Conservation (phyloP, 2,113 vertebrate species). For the Sylvietta virens region DNA sequence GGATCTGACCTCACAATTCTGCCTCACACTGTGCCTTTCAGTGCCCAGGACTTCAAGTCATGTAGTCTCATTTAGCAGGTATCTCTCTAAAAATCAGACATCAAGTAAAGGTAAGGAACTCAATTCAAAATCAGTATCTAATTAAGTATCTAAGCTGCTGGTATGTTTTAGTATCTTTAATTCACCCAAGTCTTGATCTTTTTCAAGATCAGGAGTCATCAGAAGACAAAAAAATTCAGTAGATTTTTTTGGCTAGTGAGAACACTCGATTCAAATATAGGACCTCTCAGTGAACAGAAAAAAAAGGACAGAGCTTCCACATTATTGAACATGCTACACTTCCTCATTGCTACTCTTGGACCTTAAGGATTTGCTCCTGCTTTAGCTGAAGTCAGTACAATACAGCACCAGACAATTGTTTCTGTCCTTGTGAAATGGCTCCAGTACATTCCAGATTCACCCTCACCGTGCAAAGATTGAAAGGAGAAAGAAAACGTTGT, state of each 20-base stretch:
- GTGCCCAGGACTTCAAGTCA: background rate
- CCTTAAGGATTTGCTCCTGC: background rate
- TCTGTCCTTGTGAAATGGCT: background rate
- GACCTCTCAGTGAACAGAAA: background rate
- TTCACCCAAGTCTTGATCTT: background rate
- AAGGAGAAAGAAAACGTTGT: background rate
- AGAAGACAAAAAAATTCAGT: background rate
- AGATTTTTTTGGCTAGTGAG: background rate
- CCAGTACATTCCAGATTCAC: background rate
- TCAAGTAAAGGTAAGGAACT: background rate
- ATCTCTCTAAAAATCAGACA: background rate
- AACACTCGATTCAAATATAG: background rate
- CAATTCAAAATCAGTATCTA: background rate
- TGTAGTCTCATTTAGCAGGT: background rate
- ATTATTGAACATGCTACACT: background rate
- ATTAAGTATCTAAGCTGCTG: background rate
- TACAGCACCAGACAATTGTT: background rate
- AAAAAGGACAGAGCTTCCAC: background rate
- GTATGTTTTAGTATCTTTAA: background rate
- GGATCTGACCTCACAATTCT: background rate
- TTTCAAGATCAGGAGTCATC: background rate
- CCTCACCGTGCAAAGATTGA: accelerated
- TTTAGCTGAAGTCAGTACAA: background rate
- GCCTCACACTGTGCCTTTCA: background rate
- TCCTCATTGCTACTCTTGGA: background rate